Percentiles rank a stretch among this genome's conserved stretches.
Evolutionary conservation across 2,113 vertebrate genomes (phyloP).

Genomic region (Alligator sinensis): DNA sequence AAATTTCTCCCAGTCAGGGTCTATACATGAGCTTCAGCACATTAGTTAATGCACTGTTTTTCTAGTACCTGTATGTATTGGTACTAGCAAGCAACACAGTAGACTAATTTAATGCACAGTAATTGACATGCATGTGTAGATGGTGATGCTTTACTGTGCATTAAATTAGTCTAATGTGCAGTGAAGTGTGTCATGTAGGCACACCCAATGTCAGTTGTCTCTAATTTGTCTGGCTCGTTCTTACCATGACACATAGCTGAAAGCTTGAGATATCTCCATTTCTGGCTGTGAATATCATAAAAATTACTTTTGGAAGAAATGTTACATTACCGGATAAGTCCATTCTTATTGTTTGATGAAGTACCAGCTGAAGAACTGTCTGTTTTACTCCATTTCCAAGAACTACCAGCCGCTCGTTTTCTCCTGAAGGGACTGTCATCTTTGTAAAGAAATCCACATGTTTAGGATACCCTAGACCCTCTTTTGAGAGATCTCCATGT

Average conservation of each 20-base stretch:
- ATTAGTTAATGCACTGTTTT: too few species aligned
- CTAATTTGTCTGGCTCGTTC: background rate
- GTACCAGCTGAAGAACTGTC: background rate
- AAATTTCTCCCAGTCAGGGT: too few species aligned
- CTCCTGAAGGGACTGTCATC: background rate
- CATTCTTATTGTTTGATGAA: background rate
- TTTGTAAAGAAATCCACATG: background rate
- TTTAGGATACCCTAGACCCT: background rate
- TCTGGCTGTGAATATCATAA: background rate
- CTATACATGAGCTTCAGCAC: too few species aligned
- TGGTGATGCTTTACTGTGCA: too few species aligned
- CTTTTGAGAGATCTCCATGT: background rate
- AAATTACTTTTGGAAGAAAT: background rate
- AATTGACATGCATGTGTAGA: too few species aligned
- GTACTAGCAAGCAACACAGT: too few species aligned
- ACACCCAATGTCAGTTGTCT: background rate
- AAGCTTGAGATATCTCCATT: background rate
- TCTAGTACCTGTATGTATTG: too few species aligned
- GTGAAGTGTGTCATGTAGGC: too few species aligned
- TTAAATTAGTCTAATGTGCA: too few species aligned
- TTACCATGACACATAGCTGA: background rate
- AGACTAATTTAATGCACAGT: too few species aligned
- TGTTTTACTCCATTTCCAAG: background rate
- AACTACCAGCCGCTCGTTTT: background rate
- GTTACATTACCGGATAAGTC: rapidly evolving